Base-by-base conservation (phyloP, 2,888 invertebrate species). In the Nyleta sp. region DNA sequence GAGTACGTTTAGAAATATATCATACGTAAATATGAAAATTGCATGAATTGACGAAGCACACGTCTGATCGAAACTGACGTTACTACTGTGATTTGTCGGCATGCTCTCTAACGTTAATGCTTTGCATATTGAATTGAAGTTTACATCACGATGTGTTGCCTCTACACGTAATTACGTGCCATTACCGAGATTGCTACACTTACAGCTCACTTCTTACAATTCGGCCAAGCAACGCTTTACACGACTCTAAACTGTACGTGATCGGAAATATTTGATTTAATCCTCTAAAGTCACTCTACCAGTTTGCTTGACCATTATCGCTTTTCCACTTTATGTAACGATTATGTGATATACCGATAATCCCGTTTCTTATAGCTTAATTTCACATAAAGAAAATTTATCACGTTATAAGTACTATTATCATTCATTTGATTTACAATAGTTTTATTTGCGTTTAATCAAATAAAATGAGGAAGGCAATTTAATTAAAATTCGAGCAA, bases 41-140 rank as follows among this genome's bases (percentile, higher is more conserved):
- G 5, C 2, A 13, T 7, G 31, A 15, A 15, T 53, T 46, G 24
- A 22, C 20, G 46, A 46, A 24, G 22, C 5, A n/a, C n/a, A 5
- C 55, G 62, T 62, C 62, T 64, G 64, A 64, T 64, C 64, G 40
- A 64, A 64, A 64, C 40, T 42, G 64, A 42, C 31, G 18, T 64
- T 64, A 64, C 64, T 64, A 64, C 64, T 64, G 64, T 64, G 42
- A 31, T 52, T 52, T 40, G 24, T 64, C 24, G 10, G 40, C 17
- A 22, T 8, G 18, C 44, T 28, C 28, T 44, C 18, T 31, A 59
- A 59, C 59, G 15, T 20, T 28, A 17, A 17, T 31, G 18, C 18
- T 42, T 40, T 64, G 64, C 52, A 64, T 64, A 40, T 42, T 42
- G 52, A 64, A 52, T 52, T n/a, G 3, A n/a, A 35, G 22, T 48